Conservation (phyloP, 2,888 invertebrate genomes). For the Agonum fuliginosum region DNA sequence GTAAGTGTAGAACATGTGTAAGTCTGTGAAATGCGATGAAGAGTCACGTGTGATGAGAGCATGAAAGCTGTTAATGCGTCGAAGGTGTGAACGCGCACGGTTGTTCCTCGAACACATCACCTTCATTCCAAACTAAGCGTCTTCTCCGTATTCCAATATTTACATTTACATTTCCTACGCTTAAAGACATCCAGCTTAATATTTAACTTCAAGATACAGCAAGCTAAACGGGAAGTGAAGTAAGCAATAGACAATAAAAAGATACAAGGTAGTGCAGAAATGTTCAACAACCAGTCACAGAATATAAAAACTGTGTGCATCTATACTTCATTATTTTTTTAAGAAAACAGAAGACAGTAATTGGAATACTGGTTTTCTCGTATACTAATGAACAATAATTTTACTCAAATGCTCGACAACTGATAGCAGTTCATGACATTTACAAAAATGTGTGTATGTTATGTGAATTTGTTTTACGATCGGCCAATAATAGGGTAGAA, state of each 20-base stretch:
- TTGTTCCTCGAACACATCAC: constrained; percentile 62
- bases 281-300: too few species aligned
- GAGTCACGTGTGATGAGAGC: constrained; percentile 46
- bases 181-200: neutral
- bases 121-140: constrained; percentile 23
- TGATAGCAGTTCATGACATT: too few species aligned
- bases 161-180: constrained; percentile 11
- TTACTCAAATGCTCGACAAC: too few species aligned
- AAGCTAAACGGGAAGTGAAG: constrained; percentile 1
- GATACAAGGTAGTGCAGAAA: too few species aligned
- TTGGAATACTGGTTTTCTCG: too few species aligned
- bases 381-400: too few species aligned
- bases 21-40: constrained; percentile 40
- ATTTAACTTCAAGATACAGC: neutral
- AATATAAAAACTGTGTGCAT: too few species aligned
- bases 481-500: too few species aligned
- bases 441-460: too few species aligned
- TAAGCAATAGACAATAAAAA: neutral
- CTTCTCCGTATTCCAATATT: constrained; percentile 17
- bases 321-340: too few species aligned
- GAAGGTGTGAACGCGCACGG: constrained; percentile 62
- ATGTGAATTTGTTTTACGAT: too few species aligned
- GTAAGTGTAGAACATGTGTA: neutral
- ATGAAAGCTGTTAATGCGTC: constrained; percentile 60
- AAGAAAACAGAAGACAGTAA: too few species aligned